Evolutionary conservation across 2,797 vertebrate genomes (phyloP), one percentile per base, ranked within the genome.

Genomic region (Manis pentadactyla): DNA sequence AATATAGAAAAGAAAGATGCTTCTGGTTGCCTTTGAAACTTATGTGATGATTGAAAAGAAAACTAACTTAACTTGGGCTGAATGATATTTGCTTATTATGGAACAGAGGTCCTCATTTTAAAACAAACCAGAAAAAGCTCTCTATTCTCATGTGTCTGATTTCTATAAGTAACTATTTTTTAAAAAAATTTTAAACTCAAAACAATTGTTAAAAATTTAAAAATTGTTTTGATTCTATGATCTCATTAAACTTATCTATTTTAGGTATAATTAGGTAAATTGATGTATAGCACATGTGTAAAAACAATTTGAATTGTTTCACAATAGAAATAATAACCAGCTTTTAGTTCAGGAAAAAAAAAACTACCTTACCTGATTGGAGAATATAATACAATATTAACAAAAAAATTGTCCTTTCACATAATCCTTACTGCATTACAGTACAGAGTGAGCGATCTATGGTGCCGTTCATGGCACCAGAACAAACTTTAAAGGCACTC

Each of bases 1-100:
- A 96, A 97, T 98, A 93, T 96, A 97, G 97, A 94, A 95, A 89
- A 95, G 23, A 90, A 90, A 83, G 75, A 93, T 85, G 69, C 31
- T 51, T 97, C 75, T 87, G 63, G 10, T 95, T 96, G 71, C 78
- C 75, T 94, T 81, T 78, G 71, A 75, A 93, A 90, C 87, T 95
- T 90, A 53, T 87, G 71, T 94, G 79, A 71, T 94, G 63, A 89
- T 15, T 81, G 88, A 85, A 42, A 96, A 93, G 31, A 78, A 82
- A 97, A 81, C 42, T 51, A 7, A 79, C 17, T 95, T 85, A 91
- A 55, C n/a, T 95, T 84, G 79, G 17, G 1, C 14, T 93, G 19
- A 87, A n/a, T 1, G 39, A 66, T 96, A 94, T 46, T 82, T 92
- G 49, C 55, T 94, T 91, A 64, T 46, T 90, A 61, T 61, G 68